These are phyloP conservation scores for Spatulosminthurus flaviceps DNA, from an alignment of 2,888 invertebrate species.

Conservation along the genomic window DNA sequence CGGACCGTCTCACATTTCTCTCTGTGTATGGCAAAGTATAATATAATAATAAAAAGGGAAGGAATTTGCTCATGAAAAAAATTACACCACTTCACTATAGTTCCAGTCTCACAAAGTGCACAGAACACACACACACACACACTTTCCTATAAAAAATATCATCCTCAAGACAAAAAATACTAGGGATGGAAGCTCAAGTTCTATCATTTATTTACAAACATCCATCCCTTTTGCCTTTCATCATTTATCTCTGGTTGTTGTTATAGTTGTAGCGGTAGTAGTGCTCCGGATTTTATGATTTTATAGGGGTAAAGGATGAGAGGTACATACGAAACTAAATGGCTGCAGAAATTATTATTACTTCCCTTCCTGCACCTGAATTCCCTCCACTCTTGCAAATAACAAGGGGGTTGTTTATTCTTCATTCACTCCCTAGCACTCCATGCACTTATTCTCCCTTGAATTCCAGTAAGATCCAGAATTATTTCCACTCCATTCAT, in stretches of 20 bases:
- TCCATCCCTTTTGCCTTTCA: slow-evolving; percentile 20
- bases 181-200: slow-evolving; percentile 5
- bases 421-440: not conserved
- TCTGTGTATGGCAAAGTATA: not conserved
- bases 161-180: not conserved
- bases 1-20: not conserved
- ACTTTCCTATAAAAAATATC: not conserved
- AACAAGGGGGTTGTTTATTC: too few species aligned
- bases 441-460: too few species aligned
- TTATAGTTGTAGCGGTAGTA: too few species aligned
- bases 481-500: too few species aligned
- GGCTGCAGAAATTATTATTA: not conserved
- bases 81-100: too few species aligned
- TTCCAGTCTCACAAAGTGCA: too few species aligned
- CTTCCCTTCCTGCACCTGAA: not conserved
- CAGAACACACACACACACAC: too few species aligned
- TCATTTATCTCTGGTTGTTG: slow-evolving; percentile 18
- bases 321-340: not conserved
- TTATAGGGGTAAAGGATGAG: slow-evolving; percentile 4
- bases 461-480: too few species aligned
- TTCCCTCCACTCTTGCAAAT: too few species aligned
- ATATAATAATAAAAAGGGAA: not conserved
- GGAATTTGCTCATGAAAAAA: slow-evolving; percentile 8
- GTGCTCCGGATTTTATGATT: slow-evolving; percentile 11
- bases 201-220: slow-evolving; percentile 38